Conservation (phyloP, 2,113 vertebrate species). For the Aspidoscelis tigris region DNA sequence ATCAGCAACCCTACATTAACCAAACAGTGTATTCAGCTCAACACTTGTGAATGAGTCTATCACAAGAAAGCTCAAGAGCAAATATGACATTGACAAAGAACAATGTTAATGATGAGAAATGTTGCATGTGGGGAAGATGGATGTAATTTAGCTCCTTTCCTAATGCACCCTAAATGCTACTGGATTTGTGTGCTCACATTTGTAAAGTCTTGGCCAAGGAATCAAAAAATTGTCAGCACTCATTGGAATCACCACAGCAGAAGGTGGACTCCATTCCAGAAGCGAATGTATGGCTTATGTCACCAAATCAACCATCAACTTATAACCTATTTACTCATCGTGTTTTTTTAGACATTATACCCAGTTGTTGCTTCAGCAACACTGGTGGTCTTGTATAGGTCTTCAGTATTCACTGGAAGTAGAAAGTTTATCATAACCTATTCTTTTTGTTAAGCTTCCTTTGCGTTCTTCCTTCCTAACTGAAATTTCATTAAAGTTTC, state of each 20-base stretch:
- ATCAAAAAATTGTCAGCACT: neutral
- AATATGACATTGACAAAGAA: accelerated
- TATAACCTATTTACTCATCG: neutral
- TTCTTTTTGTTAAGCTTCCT: neutral
- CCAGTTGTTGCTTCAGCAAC: neutral
- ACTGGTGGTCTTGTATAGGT: neutral
- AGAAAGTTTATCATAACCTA: neutral
- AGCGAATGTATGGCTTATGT: neutral
- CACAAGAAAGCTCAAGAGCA: neutral
- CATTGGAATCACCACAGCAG: neutral
- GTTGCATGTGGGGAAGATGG: neutral
- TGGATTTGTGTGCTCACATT: neutral
- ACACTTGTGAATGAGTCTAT: neutral
- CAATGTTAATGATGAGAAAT: neutral
- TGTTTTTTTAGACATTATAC: neutral
- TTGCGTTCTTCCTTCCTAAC: neutral
- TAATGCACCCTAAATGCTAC: neutral
- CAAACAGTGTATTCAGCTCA: constrained; percentile 18
- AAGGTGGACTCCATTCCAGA: neutral
- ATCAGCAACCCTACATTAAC: constrained; percentile 19
- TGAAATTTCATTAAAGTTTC: neutral
- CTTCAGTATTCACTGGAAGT: constrained; percentile 1
- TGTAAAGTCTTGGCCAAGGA: neutral
- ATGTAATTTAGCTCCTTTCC: neutral
- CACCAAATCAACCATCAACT: neutral